Base-by-base conservation (phyloP, 2,113 vertebrate genomes). In the Clupea harengus region DNA sequence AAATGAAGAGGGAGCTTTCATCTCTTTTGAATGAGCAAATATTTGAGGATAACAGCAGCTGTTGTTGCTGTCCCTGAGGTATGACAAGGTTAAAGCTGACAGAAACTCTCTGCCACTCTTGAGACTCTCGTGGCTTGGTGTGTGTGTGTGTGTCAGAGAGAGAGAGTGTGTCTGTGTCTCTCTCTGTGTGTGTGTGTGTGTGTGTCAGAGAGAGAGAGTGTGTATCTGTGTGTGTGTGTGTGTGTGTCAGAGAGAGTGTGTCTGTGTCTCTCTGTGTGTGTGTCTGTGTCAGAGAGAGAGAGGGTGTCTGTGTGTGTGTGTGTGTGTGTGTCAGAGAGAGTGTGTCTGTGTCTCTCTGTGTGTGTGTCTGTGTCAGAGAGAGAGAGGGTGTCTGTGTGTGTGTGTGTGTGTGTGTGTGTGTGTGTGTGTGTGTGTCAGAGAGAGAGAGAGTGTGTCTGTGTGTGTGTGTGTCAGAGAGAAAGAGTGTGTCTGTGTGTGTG, bases 131-230 rank as follows among this genome's bases (percentile, higher is more conserved):
- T 67, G 25, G n/a, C 8, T 67, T 67, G 25, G 54, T 67, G n/a
- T 67, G 64, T 60, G 64, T 67, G 64, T 67, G 64, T 64, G 17
- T 22, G 32, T 85, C 45, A 81, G 80, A 81, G 44, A 15, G 28
- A 15, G 28, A 10, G 25, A 28, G 22, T 75, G 67, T 75, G 25
- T 57, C 18, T 57, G 54, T 54, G 67, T 72, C 2, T 13, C 9
- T 72, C 0, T 72, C 7, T 54, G 52, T 75, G 28, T 13, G 67
- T 17, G 67, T 3, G 50, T 60, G 22, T 54, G 50, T 28, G 50
- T 54, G 57, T 2, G 22, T 25, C 0, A 8, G 7, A 10, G 52
- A 54, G 52, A 54, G 52, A 54, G 18, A 54, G 18, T 5, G 52
- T 2, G 18, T 11, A 57, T 17, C 4, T 18, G 1, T n/a, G 57